phyloP scores from a whole-genome alignment of 1,140 invertebrate species.

The Lordiphosa mommai region DNA sequence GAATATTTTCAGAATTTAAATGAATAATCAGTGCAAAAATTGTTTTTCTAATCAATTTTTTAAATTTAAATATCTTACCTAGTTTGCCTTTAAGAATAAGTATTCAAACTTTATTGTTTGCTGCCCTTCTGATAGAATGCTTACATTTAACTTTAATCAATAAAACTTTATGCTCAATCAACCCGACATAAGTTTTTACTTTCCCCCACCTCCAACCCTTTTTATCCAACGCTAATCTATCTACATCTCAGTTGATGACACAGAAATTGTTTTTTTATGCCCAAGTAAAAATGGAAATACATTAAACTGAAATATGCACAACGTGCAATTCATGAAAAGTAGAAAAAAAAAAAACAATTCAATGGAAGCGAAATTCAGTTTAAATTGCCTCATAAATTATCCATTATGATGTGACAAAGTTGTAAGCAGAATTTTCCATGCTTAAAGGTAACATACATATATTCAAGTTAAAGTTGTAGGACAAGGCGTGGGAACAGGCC shows the following conservation, averaged over 20 bases:
- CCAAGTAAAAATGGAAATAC: conserved; percentile 7
- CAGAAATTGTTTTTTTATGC: conserved; percentile 30
- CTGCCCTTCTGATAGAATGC: too few species aligned
- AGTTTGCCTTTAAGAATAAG: too few species aligned
- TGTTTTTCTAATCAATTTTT: too few species aligned
- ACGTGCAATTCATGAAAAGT: conserved; percentile 21
- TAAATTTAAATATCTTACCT: too few species aligned
- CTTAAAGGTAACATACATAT: neutral
- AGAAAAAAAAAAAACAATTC: conserved; percentile 34
- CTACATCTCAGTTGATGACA: conserved; percentile 3
- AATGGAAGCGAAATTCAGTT: conserved; percentile 36
- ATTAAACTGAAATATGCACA: conserved; percentile 40
- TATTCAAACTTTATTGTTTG: too few species aligned
- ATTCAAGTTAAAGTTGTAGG: neutral
- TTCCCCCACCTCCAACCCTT: too few species aligned
- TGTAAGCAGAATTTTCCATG: neutral
- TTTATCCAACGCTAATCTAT: neutral
- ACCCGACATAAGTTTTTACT: neutral
- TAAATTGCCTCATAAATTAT: conserved; percentile 44
- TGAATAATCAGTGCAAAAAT: too few species aligned
- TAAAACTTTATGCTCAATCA: too few species aligned
- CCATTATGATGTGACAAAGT: conserved; percentile 27
- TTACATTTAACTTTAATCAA: too few species aligned
- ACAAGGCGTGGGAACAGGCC: conserved; percentile 25
- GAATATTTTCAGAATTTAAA: too few species aligned